Evolutionary conservation across 1,140 invertebrate genomes (phyloP).

Genomic region (Drosophila nigrodunni): DNA sequence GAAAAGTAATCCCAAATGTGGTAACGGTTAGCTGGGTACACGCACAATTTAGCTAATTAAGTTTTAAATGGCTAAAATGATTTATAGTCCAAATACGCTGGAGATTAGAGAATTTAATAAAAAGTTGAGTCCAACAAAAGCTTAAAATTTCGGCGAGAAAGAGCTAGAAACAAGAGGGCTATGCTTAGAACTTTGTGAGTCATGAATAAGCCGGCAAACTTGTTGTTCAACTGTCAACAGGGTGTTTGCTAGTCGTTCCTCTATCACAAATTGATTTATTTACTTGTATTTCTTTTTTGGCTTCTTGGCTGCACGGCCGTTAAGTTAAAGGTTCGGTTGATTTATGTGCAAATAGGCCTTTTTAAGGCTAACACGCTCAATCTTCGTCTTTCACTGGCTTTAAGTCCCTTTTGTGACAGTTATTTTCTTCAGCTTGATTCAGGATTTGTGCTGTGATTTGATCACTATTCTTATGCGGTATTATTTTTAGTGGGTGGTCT

Average conservation of each 20-base stretch:
- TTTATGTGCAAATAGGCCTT: constrained; percentile 37
- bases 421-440: constrained; percentile 17
- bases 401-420: constrained; percentile 35
- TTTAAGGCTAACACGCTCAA: constrained; percentile 36
- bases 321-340: constrained; percentile 41
- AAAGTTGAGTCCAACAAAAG: too few species aligned
- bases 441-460: constrained; percentile 28
- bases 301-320: neutral
- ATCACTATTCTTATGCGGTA: constrained; percentile 16
- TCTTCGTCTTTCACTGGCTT: constrained; percentile 20
- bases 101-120: too few species aligned
- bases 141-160: too few species aligned
- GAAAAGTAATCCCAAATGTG: too few species aligned
- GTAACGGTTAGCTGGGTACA: too few species aligned
- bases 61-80: too few species aligned
- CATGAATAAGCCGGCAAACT: too few species aligned
- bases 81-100: too few species aligned
- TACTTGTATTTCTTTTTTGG: neutral
- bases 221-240: neutral
- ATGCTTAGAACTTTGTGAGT: neutral
- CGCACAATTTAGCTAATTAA: too few species aligned
- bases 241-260: constrained; percentile 9
- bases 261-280: neutral
- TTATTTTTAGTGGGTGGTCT: neutral
- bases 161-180: too few species aligned